These are phyloP conservation scores for Patiria miniata DNA, from an alignment of 35 echinoderm and acorn worm species.

Conservation along the genomic window DNA sequence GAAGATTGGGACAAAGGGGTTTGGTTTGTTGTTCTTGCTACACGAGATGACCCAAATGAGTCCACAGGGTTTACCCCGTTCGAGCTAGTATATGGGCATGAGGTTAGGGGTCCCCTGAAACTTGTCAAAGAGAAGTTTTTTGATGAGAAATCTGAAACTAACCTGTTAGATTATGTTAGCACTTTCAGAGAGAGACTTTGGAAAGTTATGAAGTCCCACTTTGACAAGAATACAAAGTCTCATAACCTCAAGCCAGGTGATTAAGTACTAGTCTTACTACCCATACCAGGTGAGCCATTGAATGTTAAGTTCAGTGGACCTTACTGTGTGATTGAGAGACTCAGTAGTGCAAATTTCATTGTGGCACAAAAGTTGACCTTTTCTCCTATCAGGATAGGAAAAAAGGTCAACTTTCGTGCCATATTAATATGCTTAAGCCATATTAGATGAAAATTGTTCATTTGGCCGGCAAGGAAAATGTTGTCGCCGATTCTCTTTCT, in stretches of 20 bases:
- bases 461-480: conserved; percentile 35
- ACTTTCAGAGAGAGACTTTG: conserved; percentile 22
- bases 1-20: conserved; percentile 53
- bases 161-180: conserved; percentile 49
- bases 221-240: conserved; percentile 32
- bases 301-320: conserved; percentile 53
- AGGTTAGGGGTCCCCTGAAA: conserved; percentile 36
- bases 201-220: conserved; percentile 46
- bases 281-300: conserved; percentile 28
- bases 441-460: conserved; percentile 36
- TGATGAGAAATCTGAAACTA: conserved; percentile 6
- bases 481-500: conserved; percentile 52
- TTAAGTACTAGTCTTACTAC: conserved; percentile 30
- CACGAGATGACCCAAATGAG: conserved; percentile 39
- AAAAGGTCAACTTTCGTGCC: not conserved
- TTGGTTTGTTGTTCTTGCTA: conserved; percentile 54
- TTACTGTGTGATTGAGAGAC: conserved; percentile 23
- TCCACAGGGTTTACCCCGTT: conserved; percentile 61
- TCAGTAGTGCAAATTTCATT: conserved; percentile 42
- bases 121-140: conserved; percentile 48
- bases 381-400: not conserved
- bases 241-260: conserved; percentile 32
- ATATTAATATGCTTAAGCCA: conserved; percentile 18
- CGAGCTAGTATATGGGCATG: conserved; percentile 47
- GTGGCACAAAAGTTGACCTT: no score